phyloP scores from a whole-genome alignment of 2,888 invertebrate species.

The Polymixis lichenea region DNA sequence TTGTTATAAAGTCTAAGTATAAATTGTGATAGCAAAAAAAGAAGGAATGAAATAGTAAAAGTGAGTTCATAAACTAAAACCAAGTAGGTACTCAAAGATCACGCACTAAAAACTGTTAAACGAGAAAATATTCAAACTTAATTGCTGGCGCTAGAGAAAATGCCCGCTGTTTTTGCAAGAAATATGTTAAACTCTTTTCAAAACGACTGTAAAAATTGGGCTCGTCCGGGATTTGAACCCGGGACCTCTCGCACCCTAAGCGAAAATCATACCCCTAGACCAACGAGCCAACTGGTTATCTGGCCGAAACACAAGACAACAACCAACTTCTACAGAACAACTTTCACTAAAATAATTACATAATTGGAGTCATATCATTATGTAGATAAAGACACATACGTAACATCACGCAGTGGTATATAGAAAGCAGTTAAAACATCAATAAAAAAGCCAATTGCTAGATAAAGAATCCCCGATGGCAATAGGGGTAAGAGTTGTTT shows the following conservation, averaged over 20 bases:
- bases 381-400: neutral
- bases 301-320: neutral
- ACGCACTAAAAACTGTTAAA: neutral
- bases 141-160: neutral
- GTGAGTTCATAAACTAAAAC: neutral
- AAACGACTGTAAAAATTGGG: slow-evolving; percentile 67
- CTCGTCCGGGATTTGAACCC: slow-evolving; percentile 91
- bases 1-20: neutral
- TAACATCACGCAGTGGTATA: neutral
- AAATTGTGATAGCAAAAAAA: neutral
- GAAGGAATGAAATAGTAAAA: neutral
- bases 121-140: neutral
- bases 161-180: neutral
- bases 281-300: slow-evolving; percentile 69
- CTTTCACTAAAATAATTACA: slow-evolving; percentile 5
- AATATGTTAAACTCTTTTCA: neutral
- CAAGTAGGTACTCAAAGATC: no score
- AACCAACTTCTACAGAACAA: neutral
- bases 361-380: neutral
- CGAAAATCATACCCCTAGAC: slow-evolving; percentile 90
- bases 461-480: neutral
- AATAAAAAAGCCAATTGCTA: neutral
- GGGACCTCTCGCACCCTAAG: slow-evolving; percentile 91
- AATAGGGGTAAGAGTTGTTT: no score
- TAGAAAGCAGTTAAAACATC: neutral